phyloP scores from a whole-genome alignment of 1,140 invertebrate genomes.

The Ips typographus region DNA sequence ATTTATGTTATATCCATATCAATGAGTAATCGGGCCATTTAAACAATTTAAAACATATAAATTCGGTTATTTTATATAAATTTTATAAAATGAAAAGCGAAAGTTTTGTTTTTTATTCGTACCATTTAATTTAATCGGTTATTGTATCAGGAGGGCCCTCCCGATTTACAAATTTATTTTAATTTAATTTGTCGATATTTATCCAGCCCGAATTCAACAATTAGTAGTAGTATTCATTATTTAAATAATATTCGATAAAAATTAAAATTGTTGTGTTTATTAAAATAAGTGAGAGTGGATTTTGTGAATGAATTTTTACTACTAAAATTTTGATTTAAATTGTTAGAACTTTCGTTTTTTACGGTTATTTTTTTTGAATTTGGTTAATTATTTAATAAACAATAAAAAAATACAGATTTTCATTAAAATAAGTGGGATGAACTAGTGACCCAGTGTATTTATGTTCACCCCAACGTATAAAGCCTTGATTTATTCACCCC shows the following conservation, averaged over 20 bases:
- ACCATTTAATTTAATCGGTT: no score
- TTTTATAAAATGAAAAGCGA: neutral
- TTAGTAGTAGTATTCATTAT: no score
- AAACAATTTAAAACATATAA: neutral
- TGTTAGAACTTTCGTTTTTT: neutral
- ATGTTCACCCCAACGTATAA: conserved; percentile 32
- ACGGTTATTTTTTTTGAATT: neutral
- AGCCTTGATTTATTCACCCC: conserved; percentile 21
- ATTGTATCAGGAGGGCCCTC: no score
- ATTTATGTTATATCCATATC: neutral
- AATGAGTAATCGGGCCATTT: neutral
- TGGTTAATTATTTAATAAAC: neutral
- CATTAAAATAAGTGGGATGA: neutral
- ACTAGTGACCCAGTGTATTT: conserved; percentile 1
- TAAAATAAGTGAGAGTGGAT: neutral
- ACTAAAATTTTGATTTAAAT: neutral
- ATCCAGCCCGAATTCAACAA: no score
- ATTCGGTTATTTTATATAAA: neutral
- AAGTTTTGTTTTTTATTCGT: no score
- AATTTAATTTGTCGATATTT: no score
- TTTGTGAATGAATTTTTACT: neutral
- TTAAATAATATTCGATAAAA: no score
- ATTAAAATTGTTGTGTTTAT: no score
- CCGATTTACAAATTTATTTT: no score
- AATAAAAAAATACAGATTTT: neutral